Evolutionary conservation across 2,113 vertebrate species (phyloP).

Genomic region (Acrocephalus kingi): DNA sequence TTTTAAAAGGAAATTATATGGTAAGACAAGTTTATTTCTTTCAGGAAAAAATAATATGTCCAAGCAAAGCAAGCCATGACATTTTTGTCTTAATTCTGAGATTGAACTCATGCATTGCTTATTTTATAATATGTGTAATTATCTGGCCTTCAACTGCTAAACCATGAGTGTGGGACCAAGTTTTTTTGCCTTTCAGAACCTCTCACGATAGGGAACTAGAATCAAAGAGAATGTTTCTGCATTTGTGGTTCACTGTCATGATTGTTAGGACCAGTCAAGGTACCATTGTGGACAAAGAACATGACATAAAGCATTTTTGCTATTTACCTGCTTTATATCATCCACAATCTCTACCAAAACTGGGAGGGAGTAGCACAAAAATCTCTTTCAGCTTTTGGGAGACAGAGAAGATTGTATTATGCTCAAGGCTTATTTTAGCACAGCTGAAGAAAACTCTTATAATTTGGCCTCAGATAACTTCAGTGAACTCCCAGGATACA

Average conservation of each 20-base stretch:
- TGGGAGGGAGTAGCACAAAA: not conserved
- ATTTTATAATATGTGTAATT: not conserved
- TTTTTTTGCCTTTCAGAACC: not conserved
- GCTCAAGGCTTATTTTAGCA: not conserved
- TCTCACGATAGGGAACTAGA: not conserved
- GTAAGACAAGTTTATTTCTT: conserved; percentile 3
- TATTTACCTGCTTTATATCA: not conserved
- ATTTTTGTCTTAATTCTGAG: not conserved
- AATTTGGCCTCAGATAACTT: conserved; percentile 9
- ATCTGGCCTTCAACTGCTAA: not conserved
- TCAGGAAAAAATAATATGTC: not conserved
- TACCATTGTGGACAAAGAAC: not conserved
- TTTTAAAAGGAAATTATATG: not conserved
- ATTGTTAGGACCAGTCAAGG: not conserved
- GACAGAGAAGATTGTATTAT: not conserved
- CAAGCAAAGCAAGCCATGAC: not conserved
- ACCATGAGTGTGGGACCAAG: accelerated
- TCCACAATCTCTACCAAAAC: not conserved
- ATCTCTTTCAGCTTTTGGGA: not conserved
- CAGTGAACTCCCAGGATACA: not conserved
- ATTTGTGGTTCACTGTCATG: not conserved
- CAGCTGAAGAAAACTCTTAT: conserved; percentile 3
- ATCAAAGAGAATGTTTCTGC: not conserved
- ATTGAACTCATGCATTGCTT: not conserved
- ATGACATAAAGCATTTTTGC: not conserved